A percentile compares a stretch with the other conserved stretches of the same genome.
These are phyloP conservation scores for Calosoma granatense DNA, from an alignment of 1,140 invertebrate genomes.

Conservation along the genomic window DNA sequence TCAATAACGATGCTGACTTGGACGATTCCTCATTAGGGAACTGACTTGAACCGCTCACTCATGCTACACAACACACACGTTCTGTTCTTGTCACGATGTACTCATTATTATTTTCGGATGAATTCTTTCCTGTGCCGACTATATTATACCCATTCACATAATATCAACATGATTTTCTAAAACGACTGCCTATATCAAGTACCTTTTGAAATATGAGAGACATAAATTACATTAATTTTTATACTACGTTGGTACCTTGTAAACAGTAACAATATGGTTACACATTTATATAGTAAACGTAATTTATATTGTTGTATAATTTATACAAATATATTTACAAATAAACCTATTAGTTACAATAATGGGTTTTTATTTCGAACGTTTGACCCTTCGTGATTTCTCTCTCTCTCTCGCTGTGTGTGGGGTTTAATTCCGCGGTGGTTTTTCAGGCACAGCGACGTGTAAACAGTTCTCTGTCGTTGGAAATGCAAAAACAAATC, in stretches of 20 bases:
- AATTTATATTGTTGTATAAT: conserved; percentile 29
- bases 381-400: conserved; percentile 25
- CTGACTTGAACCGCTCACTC: too few relatives aligned
- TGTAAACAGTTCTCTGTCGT: conserved; percentile 4
- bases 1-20: neutral
- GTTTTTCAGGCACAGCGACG: conserved; percentile 8
- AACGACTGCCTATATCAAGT: conserved; percentile 5
- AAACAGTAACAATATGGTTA: conserved; percentile 9
- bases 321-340: conserved; percentile 29
- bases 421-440: conserved; percentile 23
- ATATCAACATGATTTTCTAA: conserved; percentile 5
- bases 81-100: neutral
- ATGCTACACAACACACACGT: neutral
- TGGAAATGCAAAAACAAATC: conserved; percentile 34
- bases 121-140: neutral
- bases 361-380: conserved; percentile 25
- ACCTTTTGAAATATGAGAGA: neutral
- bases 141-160: neutral
- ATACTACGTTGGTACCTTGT: conserved; percentile 7
- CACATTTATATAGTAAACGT: conserved; percentile 19
- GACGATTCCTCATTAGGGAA: neutral
- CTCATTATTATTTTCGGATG: neutral
- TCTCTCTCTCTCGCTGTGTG: conserved; percentile 27
- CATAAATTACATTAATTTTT: conserved; percentile 7
- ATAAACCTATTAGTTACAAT: conserved; percentile 29